Percentiles rank a stretch among this genome's conserved stretches.
phyloP scores from a whole-genome alignment of 2,797 vertebrate species.

The Amphiprion clarkii region DNA sequence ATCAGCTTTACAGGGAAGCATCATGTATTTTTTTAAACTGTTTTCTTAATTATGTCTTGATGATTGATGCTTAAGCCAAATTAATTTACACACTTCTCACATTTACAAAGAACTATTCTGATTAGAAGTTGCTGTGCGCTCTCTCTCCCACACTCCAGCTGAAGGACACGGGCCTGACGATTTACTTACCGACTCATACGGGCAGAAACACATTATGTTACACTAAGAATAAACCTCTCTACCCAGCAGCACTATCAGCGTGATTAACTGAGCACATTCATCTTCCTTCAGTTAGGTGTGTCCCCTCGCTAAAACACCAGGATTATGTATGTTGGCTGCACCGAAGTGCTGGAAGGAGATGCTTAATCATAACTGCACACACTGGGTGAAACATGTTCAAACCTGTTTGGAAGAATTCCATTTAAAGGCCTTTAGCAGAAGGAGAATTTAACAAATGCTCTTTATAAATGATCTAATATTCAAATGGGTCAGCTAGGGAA shows the following conservation, averaged over 20 bases:
- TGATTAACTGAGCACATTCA: constrained; percentile 15
- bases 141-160: background rate
- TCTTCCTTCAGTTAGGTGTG: background rate
- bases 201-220: constrained; percentile 6
- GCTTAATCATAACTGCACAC: constrained; percentile 23
- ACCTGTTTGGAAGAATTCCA: constrained; percentile 10
- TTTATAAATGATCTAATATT: constrained; percentile 43
- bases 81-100: constrained; percentile 3
- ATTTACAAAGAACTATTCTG: background rate
- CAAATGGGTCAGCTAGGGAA: constrained; percentile 14
- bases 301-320: constrained; percentile 5
- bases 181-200: background rate
- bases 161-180: background rate
- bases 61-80: constrained; percentile 7
- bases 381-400: constrained; percentile 5
- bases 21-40: too few species aligned
- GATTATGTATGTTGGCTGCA: constrained; percentile 21
- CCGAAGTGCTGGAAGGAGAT: background rate
- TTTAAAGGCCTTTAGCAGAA: constrained; percentile 6
- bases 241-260: background rate
- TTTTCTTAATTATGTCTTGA: background rate
- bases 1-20: too few species aligned
- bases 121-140: background rate
- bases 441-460: background rate
- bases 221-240: background rate